Percentiles rank a stretch among this genome's conserved stretches.
These are phyloP conservation scores for Papilio polytes DNA, from an alignment of 1,140 invertebrate species.

Conservation along the genomic window DNA sequence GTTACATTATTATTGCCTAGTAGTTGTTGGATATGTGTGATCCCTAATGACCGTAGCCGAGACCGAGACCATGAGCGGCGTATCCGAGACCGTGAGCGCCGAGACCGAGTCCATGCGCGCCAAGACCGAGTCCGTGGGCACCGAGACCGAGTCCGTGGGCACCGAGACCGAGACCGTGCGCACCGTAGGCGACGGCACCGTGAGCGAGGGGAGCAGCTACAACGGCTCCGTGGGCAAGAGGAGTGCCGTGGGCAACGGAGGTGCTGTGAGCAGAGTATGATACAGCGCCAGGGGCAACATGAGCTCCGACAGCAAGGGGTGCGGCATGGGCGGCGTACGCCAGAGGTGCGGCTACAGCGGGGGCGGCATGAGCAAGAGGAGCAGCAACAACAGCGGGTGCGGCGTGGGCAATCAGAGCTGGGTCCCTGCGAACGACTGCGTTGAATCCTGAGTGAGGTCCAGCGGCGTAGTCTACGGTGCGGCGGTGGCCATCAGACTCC, in stretches of 20 bases:
- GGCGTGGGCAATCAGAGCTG: constrained; percentile 52
- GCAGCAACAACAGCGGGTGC: constrained; percentile 46
- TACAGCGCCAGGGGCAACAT: constrained; percentile 52
- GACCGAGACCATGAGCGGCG: constrained; percentile 32
- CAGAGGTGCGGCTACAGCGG: constrained; percentile 50
- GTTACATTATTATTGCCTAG: constrained; percentile 40
- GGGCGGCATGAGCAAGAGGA: constrained; percentile 46
- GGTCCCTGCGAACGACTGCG: constrained; percentile 57
- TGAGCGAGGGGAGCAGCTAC: constrained; percentile 35
- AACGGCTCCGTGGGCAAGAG: constrained; percentile 41
- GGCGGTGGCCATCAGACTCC: constrained; percentile 80
- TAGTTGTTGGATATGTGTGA: constrained; percentile 16
- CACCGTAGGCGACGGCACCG: constrained; percentile 32
- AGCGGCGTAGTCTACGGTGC: constrained; percentile 82
- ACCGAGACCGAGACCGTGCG: constrained; percentile 35
- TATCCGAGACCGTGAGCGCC: constrained; percentile 14
- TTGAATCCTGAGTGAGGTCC: constrained; percentile 65
- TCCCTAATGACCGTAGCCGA: constrained; percentile 40
- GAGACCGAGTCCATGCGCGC: constrained; percentile 29
- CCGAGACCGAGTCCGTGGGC: constrained; percentile 24
- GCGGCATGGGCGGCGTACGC: constrained; percentile 45
- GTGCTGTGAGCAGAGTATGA: constrained; percentile 47
- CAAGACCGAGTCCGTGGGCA: constrained; percentile 20
- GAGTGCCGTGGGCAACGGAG: constrained; percentile 44
- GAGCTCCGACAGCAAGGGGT: constrained; percentile 45